Conservation (phyloP, 1,140 invertebrate genomes). For the Triops cancriformis region DNA sequence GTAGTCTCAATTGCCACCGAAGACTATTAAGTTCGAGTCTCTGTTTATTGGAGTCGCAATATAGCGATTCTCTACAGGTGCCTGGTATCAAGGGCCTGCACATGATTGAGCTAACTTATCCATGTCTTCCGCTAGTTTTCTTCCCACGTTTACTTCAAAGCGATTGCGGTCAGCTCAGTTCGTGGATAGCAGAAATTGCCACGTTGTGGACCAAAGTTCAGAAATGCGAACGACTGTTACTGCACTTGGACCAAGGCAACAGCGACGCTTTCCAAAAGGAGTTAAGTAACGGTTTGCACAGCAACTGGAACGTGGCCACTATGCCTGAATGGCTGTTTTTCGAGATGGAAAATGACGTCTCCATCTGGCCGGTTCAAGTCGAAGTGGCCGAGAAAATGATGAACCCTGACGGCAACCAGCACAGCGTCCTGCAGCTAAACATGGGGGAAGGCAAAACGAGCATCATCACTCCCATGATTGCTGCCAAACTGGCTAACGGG, state of each 20-base stretch:
- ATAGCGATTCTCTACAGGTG: too few species aligned
- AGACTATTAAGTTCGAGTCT: too few species aligned
- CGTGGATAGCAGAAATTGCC: not conserved
- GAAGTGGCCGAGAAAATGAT: slow-evolving; percentile 30
- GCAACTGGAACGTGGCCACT: slow-evolving; percentile 28
- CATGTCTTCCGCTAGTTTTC: too few species aligned
- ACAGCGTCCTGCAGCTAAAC: slow-evolving; percentile 30
- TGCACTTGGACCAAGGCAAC: not conserved
- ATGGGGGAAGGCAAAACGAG: slow-evolving; percentile 33
- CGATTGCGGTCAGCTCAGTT: too few species aligned
- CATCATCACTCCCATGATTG: slow-evolving; percentile 30
- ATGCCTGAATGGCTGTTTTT: slow-evolving; percentile 31
- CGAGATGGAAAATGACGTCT: slow-evolving; percentile 30
- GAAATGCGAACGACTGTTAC: not conserved
- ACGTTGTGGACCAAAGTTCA: not conserved
- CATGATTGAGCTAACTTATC: too few species aligned
- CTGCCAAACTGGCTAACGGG: slow-evolving; percentile 27
- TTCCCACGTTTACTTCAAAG: too few species aligned
- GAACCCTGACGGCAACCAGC: slow-evolving; percentile 16
- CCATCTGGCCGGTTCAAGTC: slow-evolving; percentile 28
- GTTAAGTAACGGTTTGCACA: not conserved
- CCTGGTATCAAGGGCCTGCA: too few species aligned
- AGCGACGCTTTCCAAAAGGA: not conserved
- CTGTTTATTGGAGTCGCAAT: too few species aligned
- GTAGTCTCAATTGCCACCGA: too few species aligned